These are phyloP conservation scores for Pristionchus entomophagus DNA, from an alignment of 2,888 invertebrate genomes.

Conservation along the genomic window DNA sequence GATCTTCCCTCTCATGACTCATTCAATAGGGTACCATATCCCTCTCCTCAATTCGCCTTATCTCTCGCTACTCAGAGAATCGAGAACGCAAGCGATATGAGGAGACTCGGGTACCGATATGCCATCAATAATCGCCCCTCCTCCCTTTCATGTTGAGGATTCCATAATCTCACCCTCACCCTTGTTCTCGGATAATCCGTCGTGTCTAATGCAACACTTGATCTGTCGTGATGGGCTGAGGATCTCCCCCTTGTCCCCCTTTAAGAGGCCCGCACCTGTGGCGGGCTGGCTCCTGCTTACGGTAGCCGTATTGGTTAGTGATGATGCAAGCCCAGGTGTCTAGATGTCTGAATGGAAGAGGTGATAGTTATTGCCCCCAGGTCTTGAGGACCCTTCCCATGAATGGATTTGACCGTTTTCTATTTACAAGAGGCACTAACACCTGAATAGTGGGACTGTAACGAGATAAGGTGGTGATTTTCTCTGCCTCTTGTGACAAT, in stretches of 20 bases:
- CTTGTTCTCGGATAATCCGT: background rate
- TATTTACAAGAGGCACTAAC: constrained; percentile 1
- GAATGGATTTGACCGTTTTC: background rate
- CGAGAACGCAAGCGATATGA: too few species aligned
- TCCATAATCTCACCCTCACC: constrained; percentile 1
- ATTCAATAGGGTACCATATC: too few species aligned
- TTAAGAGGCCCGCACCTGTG: constrained; percentile 4
- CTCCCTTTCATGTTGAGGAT: background rate
- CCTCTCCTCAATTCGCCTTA: too few species aligned
- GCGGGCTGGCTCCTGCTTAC: background rate
- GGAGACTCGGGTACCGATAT: too few species aligned
- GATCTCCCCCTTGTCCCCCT: background rate
- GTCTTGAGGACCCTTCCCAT: background rate
- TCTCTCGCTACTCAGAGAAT: too few species aligned
- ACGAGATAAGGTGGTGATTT: background rate
- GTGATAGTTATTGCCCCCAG: constrained; percentile 12
- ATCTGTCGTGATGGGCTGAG: background rate
- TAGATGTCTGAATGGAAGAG: background rate
- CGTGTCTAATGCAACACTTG: constrained; percentile 36
- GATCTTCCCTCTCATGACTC: too few species aligned
- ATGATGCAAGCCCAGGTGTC: constrained; percentile 26
- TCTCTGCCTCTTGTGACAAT: background rate
- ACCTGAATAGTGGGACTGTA: background rate
- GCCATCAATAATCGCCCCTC: background rate
- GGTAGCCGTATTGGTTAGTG: background rate